Evolutionary conservation across 2,888 invertebrate genomes (phyloP).

Genomic region (Sesia bembeciformis): DNA sequence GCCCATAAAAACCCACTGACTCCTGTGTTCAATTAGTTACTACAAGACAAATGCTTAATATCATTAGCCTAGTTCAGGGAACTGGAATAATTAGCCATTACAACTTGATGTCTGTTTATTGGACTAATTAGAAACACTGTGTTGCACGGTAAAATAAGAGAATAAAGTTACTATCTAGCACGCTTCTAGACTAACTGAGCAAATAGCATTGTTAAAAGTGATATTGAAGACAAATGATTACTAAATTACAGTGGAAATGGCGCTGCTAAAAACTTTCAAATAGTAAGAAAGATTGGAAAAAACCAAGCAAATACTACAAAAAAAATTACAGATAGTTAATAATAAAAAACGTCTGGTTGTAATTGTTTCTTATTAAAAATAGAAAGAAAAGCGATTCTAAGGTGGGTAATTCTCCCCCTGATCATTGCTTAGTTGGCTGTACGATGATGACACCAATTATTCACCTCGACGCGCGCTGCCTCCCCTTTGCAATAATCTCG

Average conservation of each 20-base stretch:
- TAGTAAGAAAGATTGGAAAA: no score
- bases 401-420: constrained; percentile 21
- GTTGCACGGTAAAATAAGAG: neutral
- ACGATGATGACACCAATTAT: constrained; percentile 59
- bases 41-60: constrained; percentile 23
- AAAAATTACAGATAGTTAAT: no score
- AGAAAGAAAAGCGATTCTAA: constrained; percentile 7
- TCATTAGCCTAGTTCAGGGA: constrained; percentile 9
- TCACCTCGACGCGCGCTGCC: constrained; percentile 39
- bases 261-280: no score
- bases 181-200: no score
- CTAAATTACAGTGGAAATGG: no score
- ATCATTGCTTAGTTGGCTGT: constrained; percentile 46
- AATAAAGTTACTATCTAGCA: neutral
- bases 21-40: constrained; percentile 18
- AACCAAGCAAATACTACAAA: no score
- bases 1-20: constrained; percentile 52
- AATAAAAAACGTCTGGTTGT: no score
- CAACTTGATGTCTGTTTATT: neutral
- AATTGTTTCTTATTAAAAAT: no score
- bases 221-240: no score
- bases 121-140: neutral
- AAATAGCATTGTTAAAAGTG: no score
- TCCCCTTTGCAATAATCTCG: constrained; percentile 24
- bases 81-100: neutral